Conservation (phyloP, 2,888 invertebrate genomes). For the Mythimna loreyi region DNA sequence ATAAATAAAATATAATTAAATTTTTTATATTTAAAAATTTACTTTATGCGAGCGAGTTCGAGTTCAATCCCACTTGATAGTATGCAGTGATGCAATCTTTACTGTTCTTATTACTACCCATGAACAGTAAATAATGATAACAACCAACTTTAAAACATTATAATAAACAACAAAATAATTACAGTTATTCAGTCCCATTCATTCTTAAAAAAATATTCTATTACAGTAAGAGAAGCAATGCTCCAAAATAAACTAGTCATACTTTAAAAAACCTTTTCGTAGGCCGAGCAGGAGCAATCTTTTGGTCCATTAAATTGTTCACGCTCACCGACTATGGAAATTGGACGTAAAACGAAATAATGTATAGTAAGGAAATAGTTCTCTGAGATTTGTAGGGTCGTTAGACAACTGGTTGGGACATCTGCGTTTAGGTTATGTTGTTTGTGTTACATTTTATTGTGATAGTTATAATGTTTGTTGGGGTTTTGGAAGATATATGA, state of each 20-base stretch:
- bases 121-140: background rate
- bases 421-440: slow-evolving; percentile 56
- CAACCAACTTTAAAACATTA: background rate
- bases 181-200: slow-evolving; percentile 10
- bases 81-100: too few species aligned
- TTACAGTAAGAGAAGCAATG: slow-evolving; percentile 46
- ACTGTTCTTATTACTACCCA: background rate
- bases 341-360: slow-evolving; percentile 89
- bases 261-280: slow-evolving; percentile 82
- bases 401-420: slow-evolving; percentile 65
- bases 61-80: too few species aligned
- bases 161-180: slow-evolving; percentile 35
- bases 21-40: too few species aligned
- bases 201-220: slow-evolving; percentile 53
- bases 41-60: too few species aligned
- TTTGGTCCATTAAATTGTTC: slow-evolving; percentile 89
- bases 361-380: slow-evolving; percentile 84
- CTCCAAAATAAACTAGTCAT: slow-evolving; percentile 59
- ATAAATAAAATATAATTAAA: too few species aligned
- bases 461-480: slow-evolving; percentile 5
- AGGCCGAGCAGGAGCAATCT: slow-evolving; percentile 87
- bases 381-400: slow-evolving; percentile 79
- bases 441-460: slow-evolving; percentile 43
- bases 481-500: background rate
- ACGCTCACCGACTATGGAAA: slow-evolving; percentile 90